phyloP scores from a whole-genome alignment of 1,140 invertebrate genomes.

The Philotrypesis tridentata region DNA sequence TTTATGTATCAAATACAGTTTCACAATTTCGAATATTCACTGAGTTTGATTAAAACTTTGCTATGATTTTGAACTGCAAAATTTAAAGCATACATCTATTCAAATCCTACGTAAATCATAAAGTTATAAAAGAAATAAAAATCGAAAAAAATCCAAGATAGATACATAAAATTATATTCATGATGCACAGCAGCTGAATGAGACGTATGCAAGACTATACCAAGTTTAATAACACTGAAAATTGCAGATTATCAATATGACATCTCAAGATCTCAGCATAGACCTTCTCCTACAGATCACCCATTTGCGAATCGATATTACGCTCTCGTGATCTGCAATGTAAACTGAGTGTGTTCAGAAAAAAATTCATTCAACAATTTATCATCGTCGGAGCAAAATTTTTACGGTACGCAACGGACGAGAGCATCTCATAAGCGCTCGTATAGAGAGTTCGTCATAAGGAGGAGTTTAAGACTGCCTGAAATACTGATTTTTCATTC shows the following conservation, averaged over 20 bases:
- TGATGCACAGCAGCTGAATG: too few species aligned
- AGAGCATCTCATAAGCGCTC: too few species aligned
- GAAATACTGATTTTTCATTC: constrained; percentile 17
- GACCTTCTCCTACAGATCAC: too few species aligned
- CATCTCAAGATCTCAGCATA: background rate
- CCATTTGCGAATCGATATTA: too few species aligned
- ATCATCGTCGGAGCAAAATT: background rate
- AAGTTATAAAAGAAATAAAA: background rate
- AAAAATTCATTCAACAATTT: too few species aligned
- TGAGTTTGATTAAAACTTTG: background rate
- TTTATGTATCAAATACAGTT: background rate
- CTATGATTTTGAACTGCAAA: background rate
- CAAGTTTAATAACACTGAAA: too few species aligned
- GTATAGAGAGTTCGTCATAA: too few species aligned
- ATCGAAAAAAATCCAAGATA: background rate
- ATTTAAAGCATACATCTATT: background rate
- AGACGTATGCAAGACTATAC: too few species aligned
- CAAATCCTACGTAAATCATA: background rate
- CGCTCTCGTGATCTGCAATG: too few species aligned
- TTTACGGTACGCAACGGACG: background rate
- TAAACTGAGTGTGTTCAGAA: too few species aligned
- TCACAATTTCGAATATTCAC: background rate
- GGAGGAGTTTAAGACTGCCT: background rate
- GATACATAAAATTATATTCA: too few species aligned
- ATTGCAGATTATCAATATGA: too few species aligned